A percentile compares a stretch with the other conserved stretches of the same genome.
Evolutionary conservation across 2,888 invertebrate species (phyloP).

Genomic region (Cryptops parisi): DNA sequence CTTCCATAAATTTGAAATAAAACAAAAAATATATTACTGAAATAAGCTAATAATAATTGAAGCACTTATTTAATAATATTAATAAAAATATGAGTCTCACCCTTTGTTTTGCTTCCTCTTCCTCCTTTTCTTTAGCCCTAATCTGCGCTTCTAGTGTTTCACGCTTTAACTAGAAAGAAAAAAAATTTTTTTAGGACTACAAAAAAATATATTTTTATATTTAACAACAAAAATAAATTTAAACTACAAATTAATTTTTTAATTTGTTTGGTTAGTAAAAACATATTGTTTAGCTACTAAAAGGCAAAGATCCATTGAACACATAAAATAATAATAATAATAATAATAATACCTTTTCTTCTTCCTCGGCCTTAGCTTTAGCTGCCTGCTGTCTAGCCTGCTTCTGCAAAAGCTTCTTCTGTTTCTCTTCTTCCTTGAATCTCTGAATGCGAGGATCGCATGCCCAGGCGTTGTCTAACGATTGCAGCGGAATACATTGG

Average conservation of each 20-base stretch:
- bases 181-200: no score
- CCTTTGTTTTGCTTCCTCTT: conserved; percentile 29
- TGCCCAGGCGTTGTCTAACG: conserved; percentile 78
- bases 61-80: not conserved
- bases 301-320: no score
- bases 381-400: conserved; percentile 50
- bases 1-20: not conserved
- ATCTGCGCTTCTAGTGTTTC: conserved; percentile 33
- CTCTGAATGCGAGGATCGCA: conserved; percentile 83
- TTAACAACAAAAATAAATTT: not conserved
- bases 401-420: conserved; percentile 74
- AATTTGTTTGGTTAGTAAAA: no score
- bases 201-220: no score
- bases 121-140: conserved; percentile 58
- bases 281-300: no score
- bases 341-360: conserved; percentile 61
- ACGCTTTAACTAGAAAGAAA: conserved; percentile 26
- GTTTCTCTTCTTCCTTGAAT: conserved; percentile 88
- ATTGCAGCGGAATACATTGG: no score
- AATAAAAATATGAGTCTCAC: no score
- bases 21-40: not conserved
- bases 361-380: conserved; percentile 63
- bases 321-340: no score
- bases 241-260: not conserved
- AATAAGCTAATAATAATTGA: not conserved